Evolutionary conservation across 2,797 vertebrate genomes (phyloP).

Genomic region (Centroberyx gerrardi): DNA sequence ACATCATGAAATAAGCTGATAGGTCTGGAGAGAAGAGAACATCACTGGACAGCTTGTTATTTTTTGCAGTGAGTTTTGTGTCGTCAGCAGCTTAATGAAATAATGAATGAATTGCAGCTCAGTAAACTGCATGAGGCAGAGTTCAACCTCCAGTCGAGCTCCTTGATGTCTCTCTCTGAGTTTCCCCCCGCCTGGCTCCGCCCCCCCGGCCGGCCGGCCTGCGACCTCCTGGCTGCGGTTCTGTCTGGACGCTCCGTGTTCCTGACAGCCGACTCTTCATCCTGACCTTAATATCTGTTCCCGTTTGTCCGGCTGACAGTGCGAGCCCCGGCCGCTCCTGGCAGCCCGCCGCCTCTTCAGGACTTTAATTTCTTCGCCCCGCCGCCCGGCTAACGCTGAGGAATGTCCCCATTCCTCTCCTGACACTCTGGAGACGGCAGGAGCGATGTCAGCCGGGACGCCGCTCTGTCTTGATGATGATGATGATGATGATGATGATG

Average conservation of each 20-base stretch:
- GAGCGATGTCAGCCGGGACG: slow-evolving; percentile 8
- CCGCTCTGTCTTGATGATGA: neutral
- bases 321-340: neutral
- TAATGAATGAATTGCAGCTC: no score
- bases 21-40: no score
- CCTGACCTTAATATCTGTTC: slow-evolving; percentile 9
- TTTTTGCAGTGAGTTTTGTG: no score
- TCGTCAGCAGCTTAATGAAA: no score
- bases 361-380: slow-evolving; percentile 1
- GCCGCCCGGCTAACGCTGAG: slow-evolving; percentile 13
- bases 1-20: no score
- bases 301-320: neutral
- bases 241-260: neutral
- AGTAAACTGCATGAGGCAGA: no score
- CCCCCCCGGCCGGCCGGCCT: no score
- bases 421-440: slow-evolving; percentile 28
- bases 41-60: no score
- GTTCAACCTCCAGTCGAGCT: no score
- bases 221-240: neutral
- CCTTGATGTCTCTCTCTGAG: neutral
- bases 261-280: neutral
- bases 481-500: slow-evolving; percentile 14
- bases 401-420: slow-evolving; percentile 22
- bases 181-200: no score
- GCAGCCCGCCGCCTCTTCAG: no score